These are phyloP conservation scores for Temnothorax rugatulus DNA, from an alignment of 2,888 invertebrate genomes.

Conservation along the genomic window DNA sequence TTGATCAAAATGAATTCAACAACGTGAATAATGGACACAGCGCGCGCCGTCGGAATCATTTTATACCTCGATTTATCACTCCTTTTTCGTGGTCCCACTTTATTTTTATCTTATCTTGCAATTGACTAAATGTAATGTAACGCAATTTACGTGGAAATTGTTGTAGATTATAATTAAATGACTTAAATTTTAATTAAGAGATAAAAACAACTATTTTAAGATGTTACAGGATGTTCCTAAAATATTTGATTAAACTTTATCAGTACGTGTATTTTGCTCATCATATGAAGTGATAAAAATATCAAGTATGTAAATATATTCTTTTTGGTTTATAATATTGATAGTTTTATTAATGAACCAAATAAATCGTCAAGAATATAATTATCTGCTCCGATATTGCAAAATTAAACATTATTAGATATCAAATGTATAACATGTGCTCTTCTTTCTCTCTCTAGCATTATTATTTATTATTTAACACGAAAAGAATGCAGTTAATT, in stretches of 20 bases:
- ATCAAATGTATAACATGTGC: neutral
- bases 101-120: conserved; percentile 52
- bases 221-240: neutral
- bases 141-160: conserved; percentile 25
- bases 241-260: neutral
- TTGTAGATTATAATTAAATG: conserved; percentile 16
- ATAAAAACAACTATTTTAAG: neutral
- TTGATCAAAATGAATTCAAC: neutral
- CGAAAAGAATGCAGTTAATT: neutral
- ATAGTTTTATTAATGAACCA: neutral
- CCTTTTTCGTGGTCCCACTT: neutral
- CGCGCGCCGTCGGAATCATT: conserved; percentile 27
- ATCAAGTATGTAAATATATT: neutral
- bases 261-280: neutral
- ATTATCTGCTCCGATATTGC: neutral
- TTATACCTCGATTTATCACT: neutral
- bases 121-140: conserved; percentile 9
- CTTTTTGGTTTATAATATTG: neutral
- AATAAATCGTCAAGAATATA: neutral
- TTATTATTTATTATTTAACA: conserved; percentile 5
- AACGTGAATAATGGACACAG: neutral
- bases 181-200: neutral
- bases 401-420: neutral
- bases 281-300: neutral
- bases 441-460: neutral